A percentile compares a stretch with the other conserved stretches of the same genome.
These are phyloP conservation scores for Daboia siamensis DNA, from an alignment of 2,113 vertebrate genomes.

Conservation along the genomic window DNA sequence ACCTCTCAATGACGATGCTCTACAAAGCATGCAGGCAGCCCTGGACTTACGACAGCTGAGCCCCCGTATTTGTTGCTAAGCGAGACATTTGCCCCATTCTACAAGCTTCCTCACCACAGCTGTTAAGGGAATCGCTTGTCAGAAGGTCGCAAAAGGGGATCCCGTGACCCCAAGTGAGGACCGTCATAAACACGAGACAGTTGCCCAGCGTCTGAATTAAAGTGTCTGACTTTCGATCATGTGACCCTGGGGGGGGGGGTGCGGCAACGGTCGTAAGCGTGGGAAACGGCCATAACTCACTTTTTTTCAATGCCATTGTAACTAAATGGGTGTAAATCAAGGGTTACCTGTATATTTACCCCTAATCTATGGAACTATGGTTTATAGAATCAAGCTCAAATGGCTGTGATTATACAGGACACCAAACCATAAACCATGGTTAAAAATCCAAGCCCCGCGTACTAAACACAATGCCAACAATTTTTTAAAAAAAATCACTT, in stretches of 20 bases:
- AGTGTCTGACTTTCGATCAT: neutral
- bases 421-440: neutral
- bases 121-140: no score
- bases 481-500: neutral
- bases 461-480: neutral
- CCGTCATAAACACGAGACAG: neutral
- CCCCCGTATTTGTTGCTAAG: neutral
- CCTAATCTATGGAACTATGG: neutral
- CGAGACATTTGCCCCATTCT: no score
- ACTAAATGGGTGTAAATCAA: neutral
- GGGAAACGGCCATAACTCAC: neutral
- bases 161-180: no score
- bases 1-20: neutral
- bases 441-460: neutral
- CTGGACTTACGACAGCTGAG: neutral
- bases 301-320: neutral
- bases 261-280: neutral
- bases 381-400: neutral
- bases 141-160: no score
- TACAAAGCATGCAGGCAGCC: neutral
- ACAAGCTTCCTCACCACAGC: no score
- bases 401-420: neutral
- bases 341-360: neutral
- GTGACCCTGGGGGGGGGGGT: no score
- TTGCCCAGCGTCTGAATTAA: neutral